Conservation (phyloP, 2,113 vertebrate genomes). For the Pedionomus torquatus region DNA sequence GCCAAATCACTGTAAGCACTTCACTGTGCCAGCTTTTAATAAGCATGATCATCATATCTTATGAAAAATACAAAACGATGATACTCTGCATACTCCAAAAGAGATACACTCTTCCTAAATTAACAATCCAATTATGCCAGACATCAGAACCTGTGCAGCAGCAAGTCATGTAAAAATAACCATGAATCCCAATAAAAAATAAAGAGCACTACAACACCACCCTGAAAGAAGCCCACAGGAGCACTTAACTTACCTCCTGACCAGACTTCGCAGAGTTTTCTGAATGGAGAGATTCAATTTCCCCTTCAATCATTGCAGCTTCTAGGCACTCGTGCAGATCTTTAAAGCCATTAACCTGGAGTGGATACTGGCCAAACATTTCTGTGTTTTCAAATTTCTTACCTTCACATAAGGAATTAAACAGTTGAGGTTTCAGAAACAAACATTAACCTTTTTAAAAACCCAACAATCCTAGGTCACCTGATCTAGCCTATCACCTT, state of each 20-base stretch:
- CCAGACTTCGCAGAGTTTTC: constrained; percentile 94
- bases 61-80: neutral
- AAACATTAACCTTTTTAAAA: neutral
- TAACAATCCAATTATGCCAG: neutral
- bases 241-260: constrained; percentile 79
- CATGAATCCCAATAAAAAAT: neutral
- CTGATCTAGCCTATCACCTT: neutral
- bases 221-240: neutral
- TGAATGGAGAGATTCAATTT: constrained; percentile 97
- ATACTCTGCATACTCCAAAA: neutral
- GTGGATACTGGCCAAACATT: constrained; percentile 98
- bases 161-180: neutral
- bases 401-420: constrained; percentile 75
- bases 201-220: neutral
- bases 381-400: constrained; percentile 99
- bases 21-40: neutral
- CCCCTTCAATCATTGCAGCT: constrained; percentile 97
- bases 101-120: neutral
- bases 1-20: neutral
- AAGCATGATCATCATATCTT: neutral
- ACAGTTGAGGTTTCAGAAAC: neutral
- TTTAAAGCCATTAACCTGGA: constrained; percentile 98
- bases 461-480: neutral
- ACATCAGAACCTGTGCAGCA: neutral
- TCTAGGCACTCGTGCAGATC: constrained; percentile 98